phyloP scores from a whole-genome alignment of 1,140 invertebrate species.

The Eriosoma lanigerum region DNA sequence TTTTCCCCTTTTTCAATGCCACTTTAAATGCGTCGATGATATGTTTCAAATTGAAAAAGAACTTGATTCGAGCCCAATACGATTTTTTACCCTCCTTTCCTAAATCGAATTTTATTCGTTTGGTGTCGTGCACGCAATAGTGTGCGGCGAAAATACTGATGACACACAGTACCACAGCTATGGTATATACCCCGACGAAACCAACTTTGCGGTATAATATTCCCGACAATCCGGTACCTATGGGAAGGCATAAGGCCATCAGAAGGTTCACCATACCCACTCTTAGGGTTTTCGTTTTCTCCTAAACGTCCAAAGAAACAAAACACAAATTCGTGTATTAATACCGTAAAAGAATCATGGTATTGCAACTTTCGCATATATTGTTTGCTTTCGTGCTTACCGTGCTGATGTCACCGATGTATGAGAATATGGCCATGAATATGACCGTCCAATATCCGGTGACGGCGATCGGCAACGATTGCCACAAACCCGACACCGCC shows the following conservation, averaged over 20 bases:
- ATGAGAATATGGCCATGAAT: conserved; percentile 87
- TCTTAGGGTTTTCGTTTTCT: conserved; percentile 73
- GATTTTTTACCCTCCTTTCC: neutral
- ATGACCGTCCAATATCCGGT: conserved; percentile 84
- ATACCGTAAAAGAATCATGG: too few relatives aligned
- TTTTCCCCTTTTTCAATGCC: conserved; percentile 72
- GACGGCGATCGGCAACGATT: conserved; percentile 74
- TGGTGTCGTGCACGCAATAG: conserved; percentile 65
- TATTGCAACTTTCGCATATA: too few relatives aligned
- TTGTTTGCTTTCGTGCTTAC: too few relatives aligned
- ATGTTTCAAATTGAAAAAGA: conserved; percentile 75
- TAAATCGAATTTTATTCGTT: neutral
- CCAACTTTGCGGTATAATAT: conserved; percentile 68
- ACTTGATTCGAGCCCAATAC: conserved; percentile 57
- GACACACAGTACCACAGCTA: conserved; percentile 65
- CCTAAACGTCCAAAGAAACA: neutral
- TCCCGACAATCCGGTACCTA: conserved; percentile 57
- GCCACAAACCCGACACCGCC: conserved; percentile 72
- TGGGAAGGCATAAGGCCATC: conserved; percentile 75
- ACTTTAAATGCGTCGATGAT: conserved; percentile 73
- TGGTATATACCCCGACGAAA: conserved; percentile 75
- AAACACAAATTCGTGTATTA: neutral
- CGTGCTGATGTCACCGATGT: conserved; percentile 81
- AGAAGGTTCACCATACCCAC: conserved; percentile 84
- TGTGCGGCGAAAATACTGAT: conserved; percentile 73